Percentiles rank a stretch among this genome's conserved stretches.
Conservation (phyloP, 1,140 invertebrate genomes). For the Amyelois transitella region DNA sequence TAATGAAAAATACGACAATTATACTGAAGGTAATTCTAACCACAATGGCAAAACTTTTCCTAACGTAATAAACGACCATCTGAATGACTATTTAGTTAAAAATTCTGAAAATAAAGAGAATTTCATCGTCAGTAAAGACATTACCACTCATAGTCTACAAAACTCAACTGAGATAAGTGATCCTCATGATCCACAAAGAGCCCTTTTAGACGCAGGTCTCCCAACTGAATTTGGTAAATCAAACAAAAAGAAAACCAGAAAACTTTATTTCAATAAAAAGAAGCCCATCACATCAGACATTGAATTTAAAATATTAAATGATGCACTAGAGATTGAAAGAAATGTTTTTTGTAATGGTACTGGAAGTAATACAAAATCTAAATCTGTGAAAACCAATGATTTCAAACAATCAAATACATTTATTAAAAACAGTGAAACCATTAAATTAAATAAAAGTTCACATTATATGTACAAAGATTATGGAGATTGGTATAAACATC, state of each 20-base stretch:
- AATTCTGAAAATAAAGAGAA: too few species aligned
- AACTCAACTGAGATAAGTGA: too few species aligned
- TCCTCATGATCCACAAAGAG: background rate
- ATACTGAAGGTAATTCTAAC: too few species aligned
- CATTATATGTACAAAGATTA: slow-evolving; percentile 16
- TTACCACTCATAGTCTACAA: too few species aligned
- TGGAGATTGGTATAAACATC: slow-evolving; percentile 38
- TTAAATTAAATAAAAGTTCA: background rate
- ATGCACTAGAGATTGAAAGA: background rate
- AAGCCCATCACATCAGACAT: too few species aligned
- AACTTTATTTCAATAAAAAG: background rate
- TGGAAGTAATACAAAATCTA: background rate
- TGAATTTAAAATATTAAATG: too few species aligned
- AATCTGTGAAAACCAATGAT: slow-evolving; percentile 3
- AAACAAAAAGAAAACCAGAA: background rate
- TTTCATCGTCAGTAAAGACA: too few species aligned
- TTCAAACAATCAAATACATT: background rate
- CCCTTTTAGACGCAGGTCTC: background rate
- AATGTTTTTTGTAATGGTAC: background rate
- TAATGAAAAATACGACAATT: too few species aligned
- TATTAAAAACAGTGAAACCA: background rate
- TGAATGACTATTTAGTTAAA: too few species aligned
- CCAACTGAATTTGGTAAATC: background rate
- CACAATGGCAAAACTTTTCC: too few species aligned
- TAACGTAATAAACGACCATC: too few species aligned